Evolutionary conservation across 2,888 invertebrate genomes (phyloP).

Genomic region (Siphlonurus alternatus): DNA sequence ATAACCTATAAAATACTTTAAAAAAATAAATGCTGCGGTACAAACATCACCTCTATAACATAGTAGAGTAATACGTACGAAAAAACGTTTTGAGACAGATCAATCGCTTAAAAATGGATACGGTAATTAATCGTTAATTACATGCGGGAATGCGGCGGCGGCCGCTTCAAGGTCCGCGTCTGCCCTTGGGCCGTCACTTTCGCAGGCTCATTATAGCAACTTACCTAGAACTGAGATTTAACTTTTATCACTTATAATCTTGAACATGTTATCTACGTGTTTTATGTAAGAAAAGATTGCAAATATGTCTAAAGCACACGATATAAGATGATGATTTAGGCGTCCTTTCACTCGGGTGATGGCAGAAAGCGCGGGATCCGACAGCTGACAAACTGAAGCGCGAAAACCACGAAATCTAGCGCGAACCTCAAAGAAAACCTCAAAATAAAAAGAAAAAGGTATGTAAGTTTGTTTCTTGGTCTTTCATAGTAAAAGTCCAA

Average conservation of each 20-base stretch:
- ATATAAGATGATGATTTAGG: background rate
- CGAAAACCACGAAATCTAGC: background rate
- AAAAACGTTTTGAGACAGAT: background rate
- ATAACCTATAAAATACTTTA: no score
- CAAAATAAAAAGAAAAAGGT: no score
- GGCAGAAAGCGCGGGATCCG: background rate
- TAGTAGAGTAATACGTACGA: background rate
- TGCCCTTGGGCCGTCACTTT: background rate
- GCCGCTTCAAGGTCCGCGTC: slow-evolving; percentile 4
- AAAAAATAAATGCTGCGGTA: no score
- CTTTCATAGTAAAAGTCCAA: no score
- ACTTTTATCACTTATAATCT: background rate
- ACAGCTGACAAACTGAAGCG: background rate
- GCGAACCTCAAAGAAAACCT: no score
- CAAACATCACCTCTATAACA: no score
- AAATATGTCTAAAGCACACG: background rate
- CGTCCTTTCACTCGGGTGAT: background rate
- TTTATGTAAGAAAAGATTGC: background rate
- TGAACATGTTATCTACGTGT: background rate
- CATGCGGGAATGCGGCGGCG: slow-evolving; percentile 4
- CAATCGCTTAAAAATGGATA: slow-evolving; percentile 1
- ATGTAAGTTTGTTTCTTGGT: no score
- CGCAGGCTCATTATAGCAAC: background rate
- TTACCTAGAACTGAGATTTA: background rate
- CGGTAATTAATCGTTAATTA: slow-evolving; percentile 3